Conservation (phyloP, 2,113 vertebrate species). For the Cavia porcellus region DNA sequence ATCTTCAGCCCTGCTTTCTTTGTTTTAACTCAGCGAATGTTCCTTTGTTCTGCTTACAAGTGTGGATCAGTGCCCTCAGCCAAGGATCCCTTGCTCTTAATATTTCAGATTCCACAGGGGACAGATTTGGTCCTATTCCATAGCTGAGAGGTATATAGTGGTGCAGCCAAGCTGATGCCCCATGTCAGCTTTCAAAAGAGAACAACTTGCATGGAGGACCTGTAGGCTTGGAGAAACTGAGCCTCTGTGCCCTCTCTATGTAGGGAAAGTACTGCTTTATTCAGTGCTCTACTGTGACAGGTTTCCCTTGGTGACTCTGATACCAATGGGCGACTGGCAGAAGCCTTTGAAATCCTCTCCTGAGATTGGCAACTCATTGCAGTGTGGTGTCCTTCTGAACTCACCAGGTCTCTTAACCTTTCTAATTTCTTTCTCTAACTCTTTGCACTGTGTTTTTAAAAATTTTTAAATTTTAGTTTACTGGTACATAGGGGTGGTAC, state of each 20-base stretch:
- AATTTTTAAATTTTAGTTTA: neutral
- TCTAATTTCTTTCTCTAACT: neutral
- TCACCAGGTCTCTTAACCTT: neutral
- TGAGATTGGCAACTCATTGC: neutral
- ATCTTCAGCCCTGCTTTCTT: neutral
- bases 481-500: too few species aligned
- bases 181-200: neutral
- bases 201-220: neutral
- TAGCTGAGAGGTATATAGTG: neutral
- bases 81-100: neutral
- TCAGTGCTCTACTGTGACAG: neutral
- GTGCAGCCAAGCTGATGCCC: neutral
- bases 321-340: neutral
- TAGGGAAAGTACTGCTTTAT: neutral
- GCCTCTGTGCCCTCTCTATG: neutral
- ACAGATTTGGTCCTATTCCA: neutral
- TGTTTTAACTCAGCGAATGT: neutral
- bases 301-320: neutral
- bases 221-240: neutral
- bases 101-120: neutral
- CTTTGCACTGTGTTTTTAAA: neutral
- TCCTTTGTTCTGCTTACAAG: neutral
- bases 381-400: neutral
- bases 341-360: neutral
- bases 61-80: neutral